A percentile compares a stretch with the other conserved stretches of the same genome.
Evolutionary conservation across 2,113 vertebrate species (phyloP).

Genomic region (Cinclus cinclus): DNA sequence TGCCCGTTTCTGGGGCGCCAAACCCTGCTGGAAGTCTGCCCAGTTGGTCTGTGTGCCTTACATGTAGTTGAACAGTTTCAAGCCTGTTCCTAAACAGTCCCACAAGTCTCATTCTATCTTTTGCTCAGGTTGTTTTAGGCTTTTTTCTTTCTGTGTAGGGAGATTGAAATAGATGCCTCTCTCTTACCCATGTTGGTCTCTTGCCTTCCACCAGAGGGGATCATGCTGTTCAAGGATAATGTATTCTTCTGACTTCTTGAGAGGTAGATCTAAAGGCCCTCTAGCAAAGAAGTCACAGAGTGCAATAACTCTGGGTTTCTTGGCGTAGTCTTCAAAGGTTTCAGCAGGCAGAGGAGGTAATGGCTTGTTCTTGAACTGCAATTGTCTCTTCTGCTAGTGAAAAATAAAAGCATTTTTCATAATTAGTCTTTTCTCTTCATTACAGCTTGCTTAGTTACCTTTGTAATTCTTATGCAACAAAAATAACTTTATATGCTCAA

Average conservation of each 20-base stretch:
- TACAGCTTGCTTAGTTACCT: neutral
- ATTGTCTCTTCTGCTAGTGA: slow-evolving; percentile 49
- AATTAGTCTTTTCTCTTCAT: neutral
- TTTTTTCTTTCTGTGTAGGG: neutral
- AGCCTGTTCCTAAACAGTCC: neutral
- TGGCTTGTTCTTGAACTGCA: slow-evolving; percentile 72
- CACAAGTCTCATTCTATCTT: neutral
- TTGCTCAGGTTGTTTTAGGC: neutral
- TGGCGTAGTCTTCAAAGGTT: slow-evolving; percentile 23
- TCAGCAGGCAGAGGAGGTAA: slow-evolving; percentile 73
- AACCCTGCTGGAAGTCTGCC: neutral
- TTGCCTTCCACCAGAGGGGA: slow-evolving; percentile 88
- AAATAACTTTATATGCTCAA: neutral
- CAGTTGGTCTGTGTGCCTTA: fast-evolving
- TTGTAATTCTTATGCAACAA: neutral
- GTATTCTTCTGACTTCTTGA: slow-evolving; percentile 82
- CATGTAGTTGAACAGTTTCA: neutral
- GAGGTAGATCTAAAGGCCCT: slow-evolving; percentile 71
- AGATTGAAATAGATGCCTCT: neutral
- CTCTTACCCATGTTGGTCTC: slow-evolving; percentile 82
- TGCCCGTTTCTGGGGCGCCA: neutral
- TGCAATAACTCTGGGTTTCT: slow-evolving; percentile 76
- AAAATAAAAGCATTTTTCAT: neutral
- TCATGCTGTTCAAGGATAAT: slow-evolving; percentile 81
- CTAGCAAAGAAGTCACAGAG: slow-evolving; percentile 83